These are phyloP conservation scores for Ceriagrion tenellum DNA, from an alignment of 2,888 invertebrate species.

Conservation along the genomic window DNA sequence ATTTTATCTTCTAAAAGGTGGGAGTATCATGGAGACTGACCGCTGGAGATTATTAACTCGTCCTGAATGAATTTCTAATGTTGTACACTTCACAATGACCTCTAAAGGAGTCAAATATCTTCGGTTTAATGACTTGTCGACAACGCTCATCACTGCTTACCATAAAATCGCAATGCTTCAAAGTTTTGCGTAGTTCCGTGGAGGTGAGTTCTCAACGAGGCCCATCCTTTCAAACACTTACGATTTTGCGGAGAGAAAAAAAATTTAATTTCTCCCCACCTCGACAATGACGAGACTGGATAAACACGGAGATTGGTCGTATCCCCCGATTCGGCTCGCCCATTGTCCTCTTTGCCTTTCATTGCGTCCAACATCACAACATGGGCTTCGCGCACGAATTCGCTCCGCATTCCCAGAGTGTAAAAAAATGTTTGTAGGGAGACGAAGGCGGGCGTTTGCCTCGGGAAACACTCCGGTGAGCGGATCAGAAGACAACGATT, in stretches of 20 bases:
- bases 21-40: too few species aligned
- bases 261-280: not conserved
- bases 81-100: too few species aligned
- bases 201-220: not conserved
- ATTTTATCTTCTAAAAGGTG: too few species aligned
- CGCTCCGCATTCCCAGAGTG: not conserved
- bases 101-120: too few species aligned
- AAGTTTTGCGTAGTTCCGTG: too few species aligned
- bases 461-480: conserved; percentile 1
- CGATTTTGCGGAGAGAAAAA: not conserved
- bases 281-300: not conserved
- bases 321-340: not conserved
- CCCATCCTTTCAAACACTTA: not conserved
- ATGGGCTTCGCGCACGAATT: not conserved
- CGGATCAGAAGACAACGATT: too few species aligned
- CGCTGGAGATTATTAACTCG: too few species aligned
- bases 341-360: not conserved
- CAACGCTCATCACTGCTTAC: too few species aligned
- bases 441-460: not conserved
- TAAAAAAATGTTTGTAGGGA: not conserved
- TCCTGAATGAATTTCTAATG: too few species aligned
- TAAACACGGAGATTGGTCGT: not conserved
- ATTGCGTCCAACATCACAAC: not conserved
- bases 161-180: too few species aligned
- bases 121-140: too few species aligned